These are phyloP conservation scores for Phaethornis superciliosus DNA, from an alignment of 2,113 vertebrate genomes.

Conservation along the genomic window DNA sequence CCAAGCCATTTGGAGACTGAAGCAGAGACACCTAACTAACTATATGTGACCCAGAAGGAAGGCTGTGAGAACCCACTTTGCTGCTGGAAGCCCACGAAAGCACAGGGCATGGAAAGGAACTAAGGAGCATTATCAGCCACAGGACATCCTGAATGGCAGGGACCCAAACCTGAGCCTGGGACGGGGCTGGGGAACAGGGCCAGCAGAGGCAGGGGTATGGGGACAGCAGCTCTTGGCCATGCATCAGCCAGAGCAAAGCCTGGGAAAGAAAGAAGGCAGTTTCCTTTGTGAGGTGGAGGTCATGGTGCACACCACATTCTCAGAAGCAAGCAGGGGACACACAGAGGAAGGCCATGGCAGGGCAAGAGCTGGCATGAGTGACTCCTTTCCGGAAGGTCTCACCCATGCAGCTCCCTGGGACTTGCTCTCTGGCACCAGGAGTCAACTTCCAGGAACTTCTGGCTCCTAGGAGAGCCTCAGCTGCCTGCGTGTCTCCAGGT, in stretches of 20 bases:
- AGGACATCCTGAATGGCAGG: background rate
- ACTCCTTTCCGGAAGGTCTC: slow-evolving; percentile 37
- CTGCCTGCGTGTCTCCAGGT: background rate
- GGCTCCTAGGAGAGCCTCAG: slow-evolving; percentile 1
- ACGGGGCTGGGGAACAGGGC: too few species aligned
- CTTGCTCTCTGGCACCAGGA: slow-evolving; percentile 19
- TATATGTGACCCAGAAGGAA: background rate
- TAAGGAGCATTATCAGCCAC: background rate
- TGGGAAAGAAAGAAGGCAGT: rapidly evolving
- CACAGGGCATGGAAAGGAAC: background rate
- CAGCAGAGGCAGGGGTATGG: too few species aligned
- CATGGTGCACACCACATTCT: background rate
- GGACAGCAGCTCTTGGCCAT: background rate
- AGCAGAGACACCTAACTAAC: background rate
- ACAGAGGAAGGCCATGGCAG: background rate
- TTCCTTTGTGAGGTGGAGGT: background rate
- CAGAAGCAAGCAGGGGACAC: rapidly evolving
- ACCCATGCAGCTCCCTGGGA: background rate
- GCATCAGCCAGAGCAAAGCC: background rate
- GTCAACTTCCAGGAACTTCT: slow-evolving; percentile 51
- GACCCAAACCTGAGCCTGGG: background rate
- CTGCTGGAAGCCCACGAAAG: background rate
- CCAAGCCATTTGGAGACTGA: background rate
- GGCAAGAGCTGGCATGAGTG: background rate
- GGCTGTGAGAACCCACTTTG: background rate